Base-by-base conservation (phyloP, 1,140 invertebrate genomes). In the Anadara kagoshimensis region DNA sequence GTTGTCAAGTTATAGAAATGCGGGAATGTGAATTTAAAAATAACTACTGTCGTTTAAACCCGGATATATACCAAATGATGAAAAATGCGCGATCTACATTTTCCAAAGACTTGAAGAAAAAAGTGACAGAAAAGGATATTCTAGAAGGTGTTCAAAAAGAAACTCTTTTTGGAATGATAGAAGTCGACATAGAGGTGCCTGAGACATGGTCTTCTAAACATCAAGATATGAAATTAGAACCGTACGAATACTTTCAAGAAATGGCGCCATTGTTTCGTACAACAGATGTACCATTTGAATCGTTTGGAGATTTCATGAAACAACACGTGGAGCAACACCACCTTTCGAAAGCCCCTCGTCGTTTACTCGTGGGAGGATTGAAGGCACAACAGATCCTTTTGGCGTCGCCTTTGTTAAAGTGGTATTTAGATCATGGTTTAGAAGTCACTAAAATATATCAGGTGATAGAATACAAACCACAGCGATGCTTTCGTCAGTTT, bases 341-440 rank as follows among this genome's bases (percentile, higher is more conserved):
- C 26, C 61, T 83, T 7, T 57, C 70, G 14, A 44, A 54, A 18
- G 58, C 65, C 20, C 78, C 74, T 2, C 24, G 76, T 26, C 56
- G 69, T 26, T 53, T 67, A 8, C 36, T 82, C 26, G 69, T 83
- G 0, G 74, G 74, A 0, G 75, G 81, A 51, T 72, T 65, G 53
- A 67, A 56, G 29, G 78, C 49, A 0, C 47, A 74, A 41, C 61
- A 77, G 49, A 76, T 82, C n/a, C 58, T 78, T 8, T 57, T 78
- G 10, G 58, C 73, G 5, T 75, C 80, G 2, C 78, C 80, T 0
- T 61, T 82, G 11, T 41, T 82, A 3, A 47, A 64, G 53, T 82
- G 73, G 76, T 82, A 82, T 58, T 20, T 78, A 16, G 47, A 73
- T 18, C 81, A 82, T 68, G 78, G 76, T 18, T 36, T 82, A 14